Percentiles rank a stretch among this genome's conserved stretches.
Evolutionary conservation across 2,888 invertebrate genomes (phyloP).

Genomic region (Leucoptera coffeella): DNA sequence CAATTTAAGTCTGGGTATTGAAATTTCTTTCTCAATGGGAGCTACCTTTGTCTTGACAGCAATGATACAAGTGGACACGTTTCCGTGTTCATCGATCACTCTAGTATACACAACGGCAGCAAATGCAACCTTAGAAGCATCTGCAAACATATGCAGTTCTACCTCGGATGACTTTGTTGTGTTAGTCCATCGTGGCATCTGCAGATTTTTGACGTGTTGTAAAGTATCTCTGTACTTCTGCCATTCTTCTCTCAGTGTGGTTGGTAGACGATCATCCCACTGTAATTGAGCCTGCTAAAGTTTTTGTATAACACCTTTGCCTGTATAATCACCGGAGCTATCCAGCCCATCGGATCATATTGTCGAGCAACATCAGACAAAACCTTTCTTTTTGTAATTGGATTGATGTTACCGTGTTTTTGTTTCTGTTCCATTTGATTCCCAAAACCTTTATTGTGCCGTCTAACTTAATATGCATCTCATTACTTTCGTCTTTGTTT

Average conservation of each 20-base stretch:
- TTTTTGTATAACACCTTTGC: slow-evolving; percentile 3
- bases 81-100: slow-evolving; percentile 3
- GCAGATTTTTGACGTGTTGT: not conserved
- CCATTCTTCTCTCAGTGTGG: not conserved
- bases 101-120: slow-evolving; percentile 1
- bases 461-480: slow-evolving; percentile 5
- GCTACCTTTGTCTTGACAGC: slow-evolving; percentile 1
- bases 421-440: slow-evolving; percentile 10
- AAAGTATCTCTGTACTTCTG: not conserved
- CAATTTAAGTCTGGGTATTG: not conserved
- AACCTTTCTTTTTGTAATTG: slow-evolving; percentile 5
- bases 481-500: not conserved
- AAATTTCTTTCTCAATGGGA: not conserved
- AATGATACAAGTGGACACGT: not conserved
- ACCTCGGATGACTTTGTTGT: not conserved
- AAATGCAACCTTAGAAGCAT: slow-evolving; percentile 1
- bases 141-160: slow-evolving; percentile 1
- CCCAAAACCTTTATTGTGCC: slow-evolving; percentile 9
- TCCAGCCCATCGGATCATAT: slow-evolving; percentile 9
- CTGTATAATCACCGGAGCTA: slow-evolving; percentile 6
- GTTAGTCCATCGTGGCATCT: not conserved
- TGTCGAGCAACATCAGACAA: slow-evolving; percentile 6
- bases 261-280: slow-evolving; percentile 8
- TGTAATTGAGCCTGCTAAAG: slow-evolving; percentile 7
- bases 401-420: slow-evolving; percentile 7